Evolutionary conservation across 2,888 invertebrate species (phyloP), one percentile per base, ranked within the genome.

Genomic region (Hemistola chrysoprasaria): DNA sequence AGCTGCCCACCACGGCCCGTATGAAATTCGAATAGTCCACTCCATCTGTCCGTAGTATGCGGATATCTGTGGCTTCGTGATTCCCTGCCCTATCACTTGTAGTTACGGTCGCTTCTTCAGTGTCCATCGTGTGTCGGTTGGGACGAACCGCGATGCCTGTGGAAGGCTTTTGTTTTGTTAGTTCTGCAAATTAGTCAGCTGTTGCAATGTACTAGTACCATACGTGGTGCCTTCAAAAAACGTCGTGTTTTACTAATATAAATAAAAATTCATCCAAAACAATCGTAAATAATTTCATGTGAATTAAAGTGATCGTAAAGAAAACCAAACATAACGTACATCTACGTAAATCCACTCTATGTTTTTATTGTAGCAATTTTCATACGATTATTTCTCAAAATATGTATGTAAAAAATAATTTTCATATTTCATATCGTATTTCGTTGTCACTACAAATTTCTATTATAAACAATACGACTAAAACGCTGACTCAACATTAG

Each of bases 141-240:
- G 43, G 72, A 34, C 54, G 50, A 70, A 51, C 37, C 49, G 52
- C 47, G 33, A 42, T 45, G 41, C 8, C 23, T 34, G 11, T 40
- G 40, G 38, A 47, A 40, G 44, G 65, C 70, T 73, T 59, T 78
- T 85, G 81, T 85, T 84, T 82, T 82, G 83, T 72, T 78, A 58
- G 38, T 35, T 34, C 66, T 75, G 80, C 77, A 82, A 82, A 79
- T 80, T 78, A 75, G 80, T 81, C 86, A 87, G 86, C 85, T 86
- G 85, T 81, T 81, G 68, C 65, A 68, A 70, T 50, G 57, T 60
- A 59, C 76, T 84, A 84, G 86, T 85, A 64, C 62, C 70, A 58
- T 67, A 63, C 62, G 69, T 64, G 69, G 60, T 68, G 69, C 62
- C 68, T 67, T 45, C 47, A 59, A 49, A 68, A 56, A 56, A 65